Evolutionary conservation across 2,797 vertebrate species (phyloP).

Genomic region (Setipinna tenuifilis): DNA sequence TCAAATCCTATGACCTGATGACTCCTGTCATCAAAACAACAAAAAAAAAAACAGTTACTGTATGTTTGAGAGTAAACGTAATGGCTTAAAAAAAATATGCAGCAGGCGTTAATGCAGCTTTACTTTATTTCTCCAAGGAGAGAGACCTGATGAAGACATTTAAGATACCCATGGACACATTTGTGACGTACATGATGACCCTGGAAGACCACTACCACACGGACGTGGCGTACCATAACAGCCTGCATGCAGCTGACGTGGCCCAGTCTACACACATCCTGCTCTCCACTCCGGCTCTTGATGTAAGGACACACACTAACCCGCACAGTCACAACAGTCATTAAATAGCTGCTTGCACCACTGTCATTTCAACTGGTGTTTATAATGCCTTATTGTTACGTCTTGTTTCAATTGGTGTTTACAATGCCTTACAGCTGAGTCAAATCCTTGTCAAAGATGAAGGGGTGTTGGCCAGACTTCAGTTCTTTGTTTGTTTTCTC

Average conservation of each 20-base stretch:
- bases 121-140: slow-evolving; percentile 74
- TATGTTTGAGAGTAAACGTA: not conserved
- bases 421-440: not conserved
- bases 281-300: slow-evolving; percentile 92
- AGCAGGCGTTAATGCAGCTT: too few species aligned
- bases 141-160: slow-evolving; percentile 95
- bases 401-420: not conserved
- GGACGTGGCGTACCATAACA: slow-evolving; percentile 96
- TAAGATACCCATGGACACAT: slow-evolving; percentile 93
- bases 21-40: not conserved
- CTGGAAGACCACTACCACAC: slow-evolving; percentile 95
- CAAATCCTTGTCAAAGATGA: not conserved
- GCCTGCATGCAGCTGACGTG: slow-evolving; percentile 94
- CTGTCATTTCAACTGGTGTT: not conserved
- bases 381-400: not conserved
- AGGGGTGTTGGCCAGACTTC: not conserved
- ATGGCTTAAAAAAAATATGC: not conserved
- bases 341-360: not conserved
- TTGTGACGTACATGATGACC: slow-evolving; percentile 97
- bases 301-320: slow-evolving; percentile 77
- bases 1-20: not conserved
- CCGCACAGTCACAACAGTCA: not conserved
- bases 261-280: slow-evolving; percentile 96
- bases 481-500: not conserved
- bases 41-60: not conserved